phyloP scores from a whole-genome alignment of 2,888 invertebrate species.

The Ptychoptera albimana region DNA sequence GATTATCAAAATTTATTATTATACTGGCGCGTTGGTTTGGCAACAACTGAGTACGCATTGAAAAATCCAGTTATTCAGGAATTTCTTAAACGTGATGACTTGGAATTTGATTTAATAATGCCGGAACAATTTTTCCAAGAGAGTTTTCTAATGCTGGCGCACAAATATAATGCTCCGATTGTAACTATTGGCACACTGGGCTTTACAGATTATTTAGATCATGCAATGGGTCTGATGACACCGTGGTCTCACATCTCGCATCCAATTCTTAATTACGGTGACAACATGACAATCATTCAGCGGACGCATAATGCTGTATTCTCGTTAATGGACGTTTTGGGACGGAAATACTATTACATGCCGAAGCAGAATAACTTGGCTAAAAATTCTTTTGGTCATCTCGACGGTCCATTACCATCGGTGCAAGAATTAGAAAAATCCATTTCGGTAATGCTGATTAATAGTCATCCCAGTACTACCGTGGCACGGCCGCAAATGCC shows the following conservation, averaged over 20 bases:
- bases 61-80: conserved; percentile 19
- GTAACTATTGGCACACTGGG: conserved; percentile 29
- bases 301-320: conserved; percentile 26
- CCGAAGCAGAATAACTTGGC: conserved; percentile 18
- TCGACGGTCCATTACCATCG: conserved; percentile 23
- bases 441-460: conserved; percentile 33
- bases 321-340: conserved; percentile 20
- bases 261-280: conserved; percentile 21
- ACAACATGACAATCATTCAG: conserved; percentile 28
- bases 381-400: neutral
- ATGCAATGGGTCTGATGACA: conserved; percentile 27
- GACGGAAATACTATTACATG: conserved; percentile 23
- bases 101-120: conserved; percentile 30
- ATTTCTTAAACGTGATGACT: conserved; percentile 22
- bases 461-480: conserved; percentile 34
- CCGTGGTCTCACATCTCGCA: conserved; percentile 28
- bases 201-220: conserved; percentile 29
- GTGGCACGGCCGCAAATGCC: conserved; percentile 31
- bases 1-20: conserved; percentile 24
- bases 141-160: conserved; percentile 29
- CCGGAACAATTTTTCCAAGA: conserved; percentile 32
- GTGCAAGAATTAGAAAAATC: conserved; percentile 32
- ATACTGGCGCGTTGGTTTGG: conserved; percentile 22
- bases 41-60: conserved; percentile 23
- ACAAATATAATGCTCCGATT: conserved; percentile 29